Evolutionary conservation across 2,888 invertebrate genomes (phyloP), one percentile per base, ranked within the genome.

Genomic region (Tryphoninae sp.): DNA sequence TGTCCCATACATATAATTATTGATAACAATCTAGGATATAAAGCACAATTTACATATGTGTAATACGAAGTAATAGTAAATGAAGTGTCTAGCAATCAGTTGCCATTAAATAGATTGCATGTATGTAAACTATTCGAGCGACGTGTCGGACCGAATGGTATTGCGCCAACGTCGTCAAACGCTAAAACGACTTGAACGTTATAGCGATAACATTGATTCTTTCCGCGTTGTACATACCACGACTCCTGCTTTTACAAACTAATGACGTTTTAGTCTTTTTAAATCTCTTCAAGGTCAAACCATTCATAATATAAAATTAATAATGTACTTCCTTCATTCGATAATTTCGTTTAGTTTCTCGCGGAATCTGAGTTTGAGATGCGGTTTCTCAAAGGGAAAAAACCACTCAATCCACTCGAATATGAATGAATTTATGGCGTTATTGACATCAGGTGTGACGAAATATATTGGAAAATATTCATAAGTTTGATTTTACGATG

Each of bases 131-230:
- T 61, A 51, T 42, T n/a, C 8, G 62, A 61, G 40, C 42, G 22
- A 45, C 22, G 11, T 33, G 40, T 55, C 42, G 55, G 53, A n/a
- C 8, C 16, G 51, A 62, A 76, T 11, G 64, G 58, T 69, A 51
- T 65, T 61, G 51, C 40, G 53, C 80, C 80, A 76, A 80, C 72
- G 75, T 65, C 51, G 69, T 55, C 69, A 68, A 58, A 74, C 74
- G 75, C 64, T 22, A 23, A 45, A 11, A n/a, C 19, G 16, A 16
- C 67, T 42, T 23, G n/a, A 13, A 42, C 55, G 53, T 42, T 40
- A 11, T 33, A 61, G n/a, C 33, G 49, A 9, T 19, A 58, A 7
- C 40, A 22, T 55, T 16, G 42, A 4, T 13, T 58, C 19, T 16
- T 55, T 58, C 55, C 55, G 53, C 55, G 19, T 42, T 69, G 26